Evolutionary conservation across 53 echinoderm and acorn worm genomes (phyloP), one percentile per base, ranked within the genome.

Genomic region (Echinarachnius parma): DNA sequence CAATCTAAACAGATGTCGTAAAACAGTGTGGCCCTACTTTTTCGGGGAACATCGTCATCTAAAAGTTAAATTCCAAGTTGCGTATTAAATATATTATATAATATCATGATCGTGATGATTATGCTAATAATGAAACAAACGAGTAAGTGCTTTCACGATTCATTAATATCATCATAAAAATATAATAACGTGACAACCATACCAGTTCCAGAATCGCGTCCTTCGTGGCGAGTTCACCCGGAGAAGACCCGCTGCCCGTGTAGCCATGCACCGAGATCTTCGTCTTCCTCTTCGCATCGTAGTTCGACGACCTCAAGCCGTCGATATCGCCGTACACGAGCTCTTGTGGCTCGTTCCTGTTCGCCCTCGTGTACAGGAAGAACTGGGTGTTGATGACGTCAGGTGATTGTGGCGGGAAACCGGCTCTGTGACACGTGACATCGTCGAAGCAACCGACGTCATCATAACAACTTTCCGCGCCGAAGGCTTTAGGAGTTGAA

Each of bases 191-290:
- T n/a, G n/a, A n/a, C n/a, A n/a, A n/a, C 48, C 81, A 33, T 50
- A 91, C 92, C 42, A 42, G 48, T 68, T 60, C 48, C 22, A 91
- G 63, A 10, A 87, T 44, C 23, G 80, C 62, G 16, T 87, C 76
- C 64, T 82, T 86, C 35, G 77, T 34, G 13, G 69, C 71, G 26
- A 59, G 49, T 59, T 83, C 84, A 21, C 72, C 54, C 0, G 72
- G 53, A 11, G 67, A 61, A 31, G 60, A 52, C 2, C 80, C 80
- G 19, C 70, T 83, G 11, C 75, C 92, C 31, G 71, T 77, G 54
- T 77, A 91, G 5, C 92, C 87, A 25, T 91, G 92, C 18, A 91
- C 79, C 28, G 84, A 32, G 9, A 91, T 31, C 24, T 83, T 76
- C 20, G 92, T 91, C 45, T 65, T 75, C 53, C 64, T 66, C 4